Base-by-base conservation (phyloP, 2,888 invertebrate species). In the Chloroclysta siterata region DNA sequence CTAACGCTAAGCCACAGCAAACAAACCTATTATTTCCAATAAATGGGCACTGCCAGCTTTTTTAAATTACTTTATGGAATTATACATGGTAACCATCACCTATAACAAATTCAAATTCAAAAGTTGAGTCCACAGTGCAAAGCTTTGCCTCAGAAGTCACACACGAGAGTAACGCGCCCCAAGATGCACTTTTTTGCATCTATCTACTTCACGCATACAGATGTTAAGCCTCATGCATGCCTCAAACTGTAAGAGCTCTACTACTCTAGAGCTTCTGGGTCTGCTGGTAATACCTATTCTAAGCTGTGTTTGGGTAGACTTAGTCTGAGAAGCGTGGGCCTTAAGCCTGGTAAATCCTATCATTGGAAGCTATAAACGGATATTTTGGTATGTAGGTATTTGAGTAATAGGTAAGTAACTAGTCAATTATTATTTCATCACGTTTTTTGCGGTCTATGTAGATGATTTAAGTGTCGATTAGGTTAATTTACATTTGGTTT, bases 381-480 rank as follows among this genome's bases (percentile, higher is more conserved):
- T 39, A 11, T 11, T 8, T 39, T 39, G 36, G 36, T 36, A 36
- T 36, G 36, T 8, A 36, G 1, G 29, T 36, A 39, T 39, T 39
- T 11, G 10, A 10, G 36, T 39, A 39, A 39, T 11, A n/a, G n/a
- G n/a, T n/a, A n/a, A n/a, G n/a, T n/a, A 39, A 39, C 36, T 39
- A 3, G 11, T 39, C 36, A 11, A 11, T 39, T 11, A 39, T 3
- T 11, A 39, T 39, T 39, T 39, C 15, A 15, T 46, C 33, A 51
- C n/a, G 29, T 28, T 55, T 61, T 55, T 61, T 55, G 14, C 13
- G 33, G 44, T 4, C 48, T 17, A 62, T 42, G 48, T 53, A 15
- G 48, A 22, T 57, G 53, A 53, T 57, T 57, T 22, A 53, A 29
- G 22, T 47, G 56, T 47, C 46, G 56, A 57, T 58, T 58, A 53